phyloP scores from a whole-genome alignment of 2,797 vertebrate genomes.

The Agapornis canus region DNA sequence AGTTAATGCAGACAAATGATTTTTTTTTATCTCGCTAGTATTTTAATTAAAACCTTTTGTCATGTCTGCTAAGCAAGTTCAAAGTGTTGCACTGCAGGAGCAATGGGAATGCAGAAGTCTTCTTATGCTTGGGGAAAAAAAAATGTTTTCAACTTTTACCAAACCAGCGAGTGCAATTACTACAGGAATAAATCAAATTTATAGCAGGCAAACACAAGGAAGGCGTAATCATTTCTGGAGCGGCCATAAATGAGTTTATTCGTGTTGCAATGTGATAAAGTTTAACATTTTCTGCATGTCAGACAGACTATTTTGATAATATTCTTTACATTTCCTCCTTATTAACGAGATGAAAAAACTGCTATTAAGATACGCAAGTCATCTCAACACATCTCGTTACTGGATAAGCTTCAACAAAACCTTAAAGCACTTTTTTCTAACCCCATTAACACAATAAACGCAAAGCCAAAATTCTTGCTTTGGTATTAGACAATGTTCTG shows the following conservation, averaged over 20 bases:
- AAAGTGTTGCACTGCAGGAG: conserved; percentile 59
- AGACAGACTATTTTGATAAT: conserved; percentile 69
- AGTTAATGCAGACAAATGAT: conserved; percentile 68
- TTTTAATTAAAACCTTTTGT: conserved; percentile 80
- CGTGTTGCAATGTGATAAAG: conserved; percentile 63
- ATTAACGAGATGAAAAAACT: conserved; percentile 56
- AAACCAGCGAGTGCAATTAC: conserved; percentile 67
- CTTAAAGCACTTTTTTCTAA: conserved; percentile 6
- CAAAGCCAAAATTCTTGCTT: neutral
- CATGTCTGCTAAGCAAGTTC: conserved; percentile 70
- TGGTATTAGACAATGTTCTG: neutral
- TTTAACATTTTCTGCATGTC: conserved; percentile 64
- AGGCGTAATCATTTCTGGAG: conserved; percentile 57
- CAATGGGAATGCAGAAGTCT: conserved; percentile 13
- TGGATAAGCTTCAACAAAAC: conserved; percentile 48
- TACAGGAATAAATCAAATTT: conserved; percentile 74
- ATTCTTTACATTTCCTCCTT: conserved; percentile 66
- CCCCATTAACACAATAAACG: conserved; percentile 17
- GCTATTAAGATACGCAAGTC: conserved; percentile 61
- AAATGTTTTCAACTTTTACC: conserved; percentile 70
- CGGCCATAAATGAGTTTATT: conserved; percentile 63
- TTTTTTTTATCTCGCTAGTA: conserved; percentile 60
- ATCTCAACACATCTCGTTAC: conserved; percentile 47
- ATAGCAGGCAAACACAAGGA: conserved; percentile 61
- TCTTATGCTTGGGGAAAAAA: conserved; percentile 24